Evolutionary conservation across 2,113 vertebrate species (phyloP).

Genomic region (Syrrhaptes paradoxus): DNA sequence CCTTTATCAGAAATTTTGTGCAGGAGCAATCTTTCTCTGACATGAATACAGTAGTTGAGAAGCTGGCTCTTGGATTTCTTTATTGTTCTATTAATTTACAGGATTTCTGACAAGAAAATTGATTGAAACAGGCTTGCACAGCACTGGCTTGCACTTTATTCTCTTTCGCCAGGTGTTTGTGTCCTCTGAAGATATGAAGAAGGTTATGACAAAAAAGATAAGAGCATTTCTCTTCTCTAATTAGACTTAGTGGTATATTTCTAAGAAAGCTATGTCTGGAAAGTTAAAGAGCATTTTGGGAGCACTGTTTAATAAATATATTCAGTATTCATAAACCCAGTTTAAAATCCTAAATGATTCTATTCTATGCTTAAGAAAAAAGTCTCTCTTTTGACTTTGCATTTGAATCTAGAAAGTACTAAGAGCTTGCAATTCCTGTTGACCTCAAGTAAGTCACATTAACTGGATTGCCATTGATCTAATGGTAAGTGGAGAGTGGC

Average conservation of each 20-base stretch:
- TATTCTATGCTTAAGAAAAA: neutral
- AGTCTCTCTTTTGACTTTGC: too few relatives aligned
- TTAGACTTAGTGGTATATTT: conserved; percentile 5
- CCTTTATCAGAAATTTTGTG: neutral
- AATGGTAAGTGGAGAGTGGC: neutral
- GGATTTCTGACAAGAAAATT: neutral
- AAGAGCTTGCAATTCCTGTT: neutral
- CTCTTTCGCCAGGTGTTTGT: neutral
- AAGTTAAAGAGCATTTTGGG: conserved; percentile 22
- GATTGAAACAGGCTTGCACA: neutral
- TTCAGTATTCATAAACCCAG: neutral
- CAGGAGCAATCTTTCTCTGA: neutral
- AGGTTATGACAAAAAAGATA: conserved; percentile 5
- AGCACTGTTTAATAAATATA: conserved; percentile 12
- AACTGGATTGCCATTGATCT: neutral
- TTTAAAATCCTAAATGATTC: neutral
- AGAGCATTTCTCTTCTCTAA: neutral
- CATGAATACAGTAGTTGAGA: neutral
- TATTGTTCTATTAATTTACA: neutral
- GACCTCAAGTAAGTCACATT: neutral
- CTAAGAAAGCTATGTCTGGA: conserved; percentile 31
- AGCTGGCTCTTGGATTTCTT: neutral
- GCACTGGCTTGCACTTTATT: neutral
- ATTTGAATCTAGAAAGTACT: too few relatives aligned
- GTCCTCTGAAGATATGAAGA: neutral